A percentile compares a stretch with the other conserved stretches of the same genome.
These are phyloP conservation scores for Lanius collurio DNA, from an alignment of 2,113 vertebrate species.

Conservation along the genomic window DNA sequence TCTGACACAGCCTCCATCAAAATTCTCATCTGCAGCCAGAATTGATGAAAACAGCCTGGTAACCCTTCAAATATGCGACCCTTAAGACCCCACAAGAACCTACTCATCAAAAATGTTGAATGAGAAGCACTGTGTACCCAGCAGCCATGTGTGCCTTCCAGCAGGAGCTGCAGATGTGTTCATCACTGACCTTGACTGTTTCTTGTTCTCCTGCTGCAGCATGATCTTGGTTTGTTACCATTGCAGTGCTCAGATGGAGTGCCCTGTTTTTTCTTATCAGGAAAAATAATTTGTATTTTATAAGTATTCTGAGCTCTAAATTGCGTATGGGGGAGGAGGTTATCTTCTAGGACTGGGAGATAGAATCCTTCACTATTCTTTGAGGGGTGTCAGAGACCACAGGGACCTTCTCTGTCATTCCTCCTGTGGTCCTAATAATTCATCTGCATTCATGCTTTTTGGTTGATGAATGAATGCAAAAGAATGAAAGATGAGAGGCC, in stretches of 20 bases:
- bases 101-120: background rate
- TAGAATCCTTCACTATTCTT: background rate
- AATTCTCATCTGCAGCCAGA: background rate
- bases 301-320: background rate
- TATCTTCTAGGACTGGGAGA: background rate
- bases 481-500: background rate
- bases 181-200: background rate
- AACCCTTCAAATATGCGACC: background rate
- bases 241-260: rapidly evolving
- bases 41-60: background rate
- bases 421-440: background rate
- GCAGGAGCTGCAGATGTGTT: background rate
- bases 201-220: background rate
- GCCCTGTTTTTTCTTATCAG: background rate
- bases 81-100: background rate
- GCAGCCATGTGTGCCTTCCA: background rate
- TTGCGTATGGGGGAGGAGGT: background rate
- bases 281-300: background rate
- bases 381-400: background rate
- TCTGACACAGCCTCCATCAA: background rate
- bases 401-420: background rate
- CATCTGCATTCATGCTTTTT: background rate
- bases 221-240: background rate
- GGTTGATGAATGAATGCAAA: background rate
- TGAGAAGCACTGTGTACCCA: background rate